Base-by-base conservation (phyloP, 2,113 vertebrate species). In the Larimichthys crocea region DNA sequence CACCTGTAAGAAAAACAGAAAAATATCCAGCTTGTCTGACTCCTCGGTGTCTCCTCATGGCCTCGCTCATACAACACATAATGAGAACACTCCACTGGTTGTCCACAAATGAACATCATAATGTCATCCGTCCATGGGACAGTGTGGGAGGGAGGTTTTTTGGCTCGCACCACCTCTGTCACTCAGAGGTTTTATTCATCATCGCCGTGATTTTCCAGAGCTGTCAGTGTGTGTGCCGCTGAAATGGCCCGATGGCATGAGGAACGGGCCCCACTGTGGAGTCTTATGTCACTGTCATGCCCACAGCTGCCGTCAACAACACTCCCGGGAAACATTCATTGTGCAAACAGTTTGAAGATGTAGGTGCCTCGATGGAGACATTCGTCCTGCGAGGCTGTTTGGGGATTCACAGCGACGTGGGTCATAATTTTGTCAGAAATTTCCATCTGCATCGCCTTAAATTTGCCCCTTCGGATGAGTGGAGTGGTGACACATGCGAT, bases 141-240 rank as follows among this genome's bases (percentile, higher is more conserved):
- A 44, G 61, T 11, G 83, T 68, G 66, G 73, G 78, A 0, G 57
- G 74, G 50, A 75, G 26, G 3, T 1, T 60, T 60, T 60, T 60
- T 56, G 86, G 71, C 62, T 65, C 15, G 56, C 6, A 20, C 66
- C 81, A 12, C 62, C 69, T 78, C 69, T 76, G 80, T 88, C 89
- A 80, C 74, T 91, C 77, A 50, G 26, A 10, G n/a, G 42, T 63
- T 66, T 40, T 76, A 70, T 84, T 87, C 79, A 87, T 86, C 88
- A 82, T 77, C 50, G 0, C 6, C 40, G 3, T 35, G 71, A 59
- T 79, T 71, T 42, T 62, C 63, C 31, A 0, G 19, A 1, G n/a
- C 63, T 82, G 90, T 77, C 80, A 69, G 40, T 40, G 70, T 31
- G 56, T 9, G 35, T 12, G 40, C 17, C 1, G 31, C 56, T 49